Conservation (phyloP, 53 echinoderm and acorn worm species). For the Temnopleurus reevesii region DNA sequence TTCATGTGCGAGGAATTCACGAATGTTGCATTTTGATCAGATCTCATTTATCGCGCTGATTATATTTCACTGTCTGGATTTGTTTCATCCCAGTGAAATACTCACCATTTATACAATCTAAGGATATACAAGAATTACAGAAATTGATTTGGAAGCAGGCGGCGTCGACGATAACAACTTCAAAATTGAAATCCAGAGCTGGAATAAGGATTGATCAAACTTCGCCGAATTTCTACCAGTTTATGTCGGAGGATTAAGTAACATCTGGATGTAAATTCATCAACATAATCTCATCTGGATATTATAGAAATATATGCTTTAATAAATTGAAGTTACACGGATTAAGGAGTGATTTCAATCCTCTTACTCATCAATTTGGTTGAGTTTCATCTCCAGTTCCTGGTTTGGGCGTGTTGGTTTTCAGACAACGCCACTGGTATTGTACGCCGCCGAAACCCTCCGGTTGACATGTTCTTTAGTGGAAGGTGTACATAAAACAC, state of each 20-base stretch:
- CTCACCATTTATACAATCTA: neutral
- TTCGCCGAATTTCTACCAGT: neutral
- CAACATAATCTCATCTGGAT: neutral
- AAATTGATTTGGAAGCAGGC: neutral
- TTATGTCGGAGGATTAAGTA: neutral
- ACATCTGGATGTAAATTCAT: neutral
- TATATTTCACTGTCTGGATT: neutral
- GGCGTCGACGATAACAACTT: neutral
- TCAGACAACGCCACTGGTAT: neutral
- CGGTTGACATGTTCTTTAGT: neutral
- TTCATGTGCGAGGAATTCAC: neutral
- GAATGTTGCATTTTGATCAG: neutral
- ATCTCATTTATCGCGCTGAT: neutral
- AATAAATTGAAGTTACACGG: neutral
- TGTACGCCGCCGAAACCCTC: neutral
- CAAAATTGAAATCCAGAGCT: neutral
- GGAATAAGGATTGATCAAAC: neutral
- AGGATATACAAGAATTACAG: neutral
- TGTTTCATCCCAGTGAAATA: neutral
- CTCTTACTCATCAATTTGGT: neutral
- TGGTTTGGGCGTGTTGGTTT: neutral
- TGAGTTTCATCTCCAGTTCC: neutral
- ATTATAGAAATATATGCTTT: neutral
- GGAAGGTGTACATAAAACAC: neutral
- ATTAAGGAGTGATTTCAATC: neutral